phyloP scores from a whole-genome alignment of 2,888 invertebrate species.

The Alloplasta piceator region DNA sequence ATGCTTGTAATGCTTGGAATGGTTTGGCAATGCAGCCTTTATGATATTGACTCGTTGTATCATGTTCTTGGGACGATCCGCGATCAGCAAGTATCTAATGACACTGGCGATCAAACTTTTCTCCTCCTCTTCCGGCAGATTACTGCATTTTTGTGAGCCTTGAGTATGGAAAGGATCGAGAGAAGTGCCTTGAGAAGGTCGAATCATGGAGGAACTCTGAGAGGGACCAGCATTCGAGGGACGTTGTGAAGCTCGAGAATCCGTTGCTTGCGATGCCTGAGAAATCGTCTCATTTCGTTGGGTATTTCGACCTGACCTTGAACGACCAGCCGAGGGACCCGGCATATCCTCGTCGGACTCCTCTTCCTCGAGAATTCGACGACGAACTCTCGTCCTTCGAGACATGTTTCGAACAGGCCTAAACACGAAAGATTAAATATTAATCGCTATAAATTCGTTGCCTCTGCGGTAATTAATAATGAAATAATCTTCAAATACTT shows the following conservation, averaged over 20 bases:
- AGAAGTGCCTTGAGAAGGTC: conserved; percentile 7
- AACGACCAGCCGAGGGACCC: background rate
- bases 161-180: background rate
- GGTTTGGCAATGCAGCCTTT: conserved; percentile 67
- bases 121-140: conserved; percentile 65
- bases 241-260: conserved; percentile 13
- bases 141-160: background rate
- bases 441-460: too few species aligned
- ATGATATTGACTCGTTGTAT: conserved; percentile 71
- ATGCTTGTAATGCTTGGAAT: conserved; percentile 65
- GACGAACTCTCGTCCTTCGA: too few species aligned
- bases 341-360: background rate
- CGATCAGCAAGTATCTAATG: conserved; percentile 73
- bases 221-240: background rate
- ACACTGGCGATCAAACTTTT: conserved; percentile 67
- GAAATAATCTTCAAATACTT: too few species aligned
- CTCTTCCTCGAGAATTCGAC: too few species aligned
- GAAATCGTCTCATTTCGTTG: background rate
- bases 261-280: background rate
- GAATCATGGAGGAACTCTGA: background rate
- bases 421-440: too few species aligned
- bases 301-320: background rate
- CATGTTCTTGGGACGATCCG: conserved; percentile 68
- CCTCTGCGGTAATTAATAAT: too few species aligned
- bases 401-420: too few species aligned